These are phyloP conservation scores for Platycnemis pennipes DNA, from an alignment of 2,888 invertebrate species.

Conservation along the genomic window DNA sequence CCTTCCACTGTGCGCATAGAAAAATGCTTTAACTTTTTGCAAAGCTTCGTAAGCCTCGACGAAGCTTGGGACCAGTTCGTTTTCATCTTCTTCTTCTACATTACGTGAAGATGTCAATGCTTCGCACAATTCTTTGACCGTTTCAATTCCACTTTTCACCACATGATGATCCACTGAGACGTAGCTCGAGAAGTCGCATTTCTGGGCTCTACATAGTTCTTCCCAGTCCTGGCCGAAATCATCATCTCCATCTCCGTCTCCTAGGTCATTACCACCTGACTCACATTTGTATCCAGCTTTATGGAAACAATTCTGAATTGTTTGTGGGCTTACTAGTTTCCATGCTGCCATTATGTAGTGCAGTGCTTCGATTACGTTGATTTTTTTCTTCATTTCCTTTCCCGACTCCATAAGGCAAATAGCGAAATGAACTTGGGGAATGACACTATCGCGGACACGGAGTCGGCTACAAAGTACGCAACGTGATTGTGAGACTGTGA, in stretches of 20 bases:
- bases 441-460: too few species aligned
- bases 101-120: neutral
- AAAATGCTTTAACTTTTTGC: neutral
- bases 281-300: neutral
- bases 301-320: neutral
- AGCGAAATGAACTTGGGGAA: too few species aligned
- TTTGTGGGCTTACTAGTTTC: neutral
- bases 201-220: neutral
- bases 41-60: neutral
- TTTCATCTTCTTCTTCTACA: too few species aligned
- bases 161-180: constrained; percentile 12
- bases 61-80: neutral
- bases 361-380: neutral
- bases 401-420: neutral
- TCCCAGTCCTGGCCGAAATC: neutral
- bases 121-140: neutral
- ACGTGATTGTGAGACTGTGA: too few species aligned
- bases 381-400: neutral
- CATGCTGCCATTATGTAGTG: neutral
- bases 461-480: too few species aligned
- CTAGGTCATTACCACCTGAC: neutral
- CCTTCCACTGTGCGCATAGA: neutral
- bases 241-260: neutral
- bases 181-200: neutral
- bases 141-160: constrained; percentile 21